A percentile compares a stretch with the other conserved stretches of the same genome.
Evolutionary conservation across 64 coral and sea anemone species (phyloP).

Genomic region (Acropora yongei): DNA sequence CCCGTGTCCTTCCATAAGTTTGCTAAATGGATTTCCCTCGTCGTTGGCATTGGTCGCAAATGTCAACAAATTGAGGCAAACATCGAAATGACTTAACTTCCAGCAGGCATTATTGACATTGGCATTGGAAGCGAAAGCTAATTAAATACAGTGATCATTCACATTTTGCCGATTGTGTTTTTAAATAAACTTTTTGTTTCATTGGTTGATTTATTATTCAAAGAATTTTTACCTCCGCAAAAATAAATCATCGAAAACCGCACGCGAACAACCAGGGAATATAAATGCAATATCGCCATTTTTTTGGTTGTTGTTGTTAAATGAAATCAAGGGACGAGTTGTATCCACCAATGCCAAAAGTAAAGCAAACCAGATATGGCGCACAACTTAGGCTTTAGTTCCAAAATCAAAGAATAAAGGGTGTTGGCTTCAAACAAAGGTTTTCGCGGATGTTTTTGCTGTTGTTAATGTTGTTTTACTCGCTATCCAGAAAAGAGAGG

Average conservation of each 20-base stretch:
- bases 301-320: not conserved
- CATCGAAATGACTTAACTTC: not conserved
- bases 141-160: not conserved
- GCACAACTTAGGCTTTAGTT: too few relatives aligned
- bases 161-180: not conserved
- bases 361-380: too few relatives aligned
- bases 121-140: not conserved
- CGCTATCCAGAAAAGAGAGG: too few relatives aligned
- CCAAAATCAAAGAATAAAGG: too few relatives aligned
- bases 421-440: too few relatives aligned
- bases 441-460: too few relatives aligned
- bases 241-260: not conserved
- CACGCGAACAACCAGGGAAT: not conserved
- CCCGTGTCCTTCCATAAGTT: too few relatives aligned
- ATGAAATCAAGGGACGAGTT: not conserved
- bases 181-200: not conserved
- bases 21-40: too few relatives aligned
- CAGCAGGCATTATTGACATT: not conserved
- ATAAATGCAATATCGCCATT: not conserved
- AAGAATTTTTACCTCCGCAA: not conserved
- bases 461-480: too few relatives aligned
- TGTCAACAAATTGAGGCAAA: not conserved
- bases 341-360: too few relatives aligned
- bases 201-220: slow-evolving; percentile 36
- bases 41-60: not conserved